These are phyloP conservation scores for Deroptyus accipitrinus DNA, from an alignment of 2,113 vertebrate species.

Conservation along the genomic window DNA sequence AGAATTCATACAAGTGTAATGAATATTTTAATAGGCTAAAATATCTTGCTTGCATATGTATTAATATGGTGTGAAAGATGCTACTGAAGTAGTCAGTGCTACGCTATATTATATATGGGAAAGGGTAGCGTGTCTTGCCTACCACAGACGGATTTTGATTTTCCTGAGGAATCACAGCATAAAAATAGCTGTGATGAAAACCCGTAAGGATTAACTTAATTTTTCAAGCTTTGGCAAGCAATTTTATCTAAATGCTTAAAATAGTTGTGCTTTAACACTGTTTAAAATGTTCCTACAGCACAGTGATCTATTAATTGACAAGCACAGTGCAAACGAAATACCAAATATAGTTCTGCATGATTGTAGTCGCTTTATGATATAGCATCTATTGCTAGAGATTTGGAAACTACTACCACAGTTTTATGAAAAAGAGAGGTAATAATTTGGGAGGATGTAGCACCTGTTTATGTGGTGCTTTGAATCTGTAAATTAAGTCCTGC, in stretches of 20 bases:
- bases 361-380: not conserved
- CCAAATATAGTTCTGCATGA: not conserved
- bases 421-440: not conserved
- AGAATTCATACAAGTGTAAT: not conserved
- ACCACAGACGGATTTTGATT: not conserved
- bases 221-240: not conserved
- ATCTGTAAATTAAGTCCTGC: not conserved
- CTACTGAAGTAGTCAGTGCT: not conserved
- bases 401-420: not conserved
- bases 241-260: not conserved
- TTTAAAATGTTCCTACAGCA: not conserved
- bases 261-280: not conserved
- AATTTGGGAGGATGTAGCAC: not conserved
- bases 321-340: not conserved
- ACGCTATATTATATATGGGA: not conserved
- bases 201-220: not conserved
- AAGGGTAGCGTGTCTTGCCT: not conserved
- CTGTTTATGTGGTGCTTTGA: not conserved
- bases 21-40: not conserved
- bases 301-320: not conserved
- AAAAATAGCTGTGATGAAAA: not conserved
- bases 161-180: not conserved
- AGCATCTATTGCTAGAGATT: not conserved
- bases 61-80: not conserved
- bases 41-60: not conserved